These are phyloP conservation scores for Helogale parvula DNA, from an alignment of 2,113 vertebrate species.

Conservation along the genomic window DNA sequence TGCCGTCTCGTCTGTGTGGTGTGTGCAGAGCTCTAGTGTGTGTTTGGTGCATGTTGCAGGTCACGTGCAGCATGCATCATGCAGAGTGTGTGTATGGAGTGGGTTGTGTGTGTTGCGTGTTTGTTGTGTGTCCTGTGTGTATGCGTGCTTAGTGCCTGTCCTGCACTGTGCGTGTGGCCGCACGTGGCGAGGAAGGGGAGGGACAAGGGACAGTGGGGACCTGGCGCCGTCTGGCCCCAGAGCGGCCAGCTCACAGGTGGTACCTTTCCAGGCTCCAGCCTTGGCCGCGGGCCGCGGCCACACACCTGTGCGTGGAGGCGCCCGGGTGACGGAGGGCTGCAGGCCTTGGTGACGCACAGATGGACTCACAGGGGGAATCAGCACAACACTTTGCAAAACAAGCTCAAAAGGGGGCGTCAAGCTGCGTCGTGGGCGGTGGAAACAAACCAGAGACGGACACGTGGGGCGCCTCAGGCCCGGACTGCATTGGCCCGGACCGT, in stretches of 20 bases:
- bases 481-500: rapidly evolving
- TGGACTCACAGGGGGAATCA: slow-evolving; percentile 54
- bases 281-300: rapidly evolving
- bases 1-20: too few species aligned
- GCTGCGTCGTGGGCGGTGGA: background rate
- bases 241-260: background rate
- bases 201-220: rapidly evolving
- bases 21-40: background rate
- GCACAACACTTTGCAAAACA: slow-evolving; percentile 40
- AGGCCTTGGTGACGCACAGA: background rate
- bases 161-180: rapidly evolving
- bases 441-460: background rate
- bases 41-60: background rate
- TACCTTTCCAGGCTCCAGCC: background rate
- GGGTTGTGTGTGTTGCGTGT: background rate
- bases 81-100: background rate
- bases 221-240: background rate
- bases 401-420: background rate
- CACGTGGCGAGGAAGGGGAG: rapidly evolving
- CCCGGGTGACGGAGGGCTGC: background rate
- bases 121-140: background rate
- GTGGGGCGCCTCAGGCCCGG: background rate
- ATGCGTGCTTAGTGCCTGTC: too few species aligned
- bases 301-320: background rate
- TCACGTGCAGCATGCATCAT: too few species aligned